Evolutionary conservation across 1,140 invertebrate genomes (phyloP).

Genomic region (Brachionus asplanchnoidis): DNA sequence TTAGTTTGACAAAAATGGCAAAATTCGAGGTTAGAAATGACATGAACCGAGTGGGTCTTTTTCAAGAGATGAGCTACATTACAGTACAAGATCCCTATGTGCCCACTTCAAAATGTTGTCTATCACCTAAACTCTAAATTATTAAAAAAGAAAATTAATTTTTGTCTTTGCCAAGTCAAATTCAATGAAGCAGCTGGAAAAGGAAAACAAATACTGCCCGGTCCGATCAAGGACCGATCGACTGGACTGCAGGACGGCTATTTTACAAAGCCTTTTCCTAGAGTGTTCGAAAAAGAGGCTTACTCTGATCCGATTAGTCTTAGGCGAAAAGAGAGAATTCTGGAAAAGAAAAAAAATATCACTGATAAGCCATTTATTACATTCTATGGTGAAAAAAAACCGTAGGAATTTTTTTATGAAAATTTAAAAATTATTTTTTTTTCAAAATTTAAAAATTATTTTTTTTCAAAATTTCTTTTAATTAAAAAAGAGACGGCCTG

Average conservation of each 20-base stretch:
- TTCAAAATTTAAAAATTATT: slow-evolving; percentile 35
- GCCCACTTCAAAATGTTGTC: slow-evolving; percentile 44
- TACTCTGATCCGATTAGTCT: slow-evolving; percentile 55
- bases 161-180: slow-evolving; percentile 45
- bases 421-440: neutral
- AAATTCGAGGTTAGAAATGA: slow-evolving; percentile 45
- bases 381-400: slow-evolving; percentile 52
- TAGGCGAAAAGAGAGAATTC: slow-evolving; percentile 48
- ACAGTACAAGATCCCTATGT: slow-evolving; percentile 54
- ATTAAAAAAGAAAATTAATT: neutral
- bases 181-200: slow-evolving; percentile 55
- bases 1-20: neutral
- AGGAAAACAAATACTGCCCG: slow-evolving; percentile 55
- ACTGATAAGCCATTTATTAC: slow-evolving; percentile 53
- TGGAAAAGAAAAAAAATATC: slow-evolving; percentile 54
- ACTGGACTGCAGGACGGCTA: slow-evolving; percentile 53
- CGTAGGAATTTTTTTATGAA: too few species aligned
- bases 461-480: slow-evolving; percentile 44
- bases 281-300: slow-evolving; percentile 54
- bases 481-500: slow-evolving; percentile 45
- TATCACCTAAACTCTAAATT: neutral
- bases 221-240: slow-evolving; percentile 48
- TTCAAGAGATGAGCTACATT: slow-evolving; percentile 55
- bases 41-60: slow-evolving; percentile 57
- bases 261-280: slow-evolving; percentile 51